These are phyloP conservation scores for Tyrophagus putrescentiae DNA, from an alignment of 1,140 invertebrate genomes.

Conservation along the genomic window DNA sequence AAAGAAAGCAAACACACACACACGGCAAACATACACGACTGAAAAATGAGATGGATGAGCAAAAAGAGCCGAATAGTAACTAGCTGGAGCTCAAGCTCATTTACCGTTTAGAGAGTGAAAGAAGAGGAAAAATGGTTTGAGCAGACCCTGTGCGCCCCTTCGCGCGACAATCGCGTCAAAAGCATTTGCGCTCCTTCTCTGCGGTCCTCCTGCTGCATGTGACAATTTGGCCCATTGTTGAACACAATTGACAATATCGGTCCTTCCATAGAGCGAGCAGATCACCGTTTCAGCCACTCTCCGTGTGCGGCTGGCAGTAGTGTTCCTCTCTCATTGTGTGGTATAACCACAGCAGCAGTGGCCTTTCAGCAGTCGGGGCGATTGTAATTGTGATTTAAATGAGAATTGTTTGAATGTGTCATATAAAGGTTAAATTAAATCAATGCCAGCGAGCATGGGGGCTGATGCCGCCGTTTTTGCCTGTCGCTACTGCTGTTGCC, in stretches of 20 bases:
- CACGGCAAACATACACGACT: too few relatives aligned
- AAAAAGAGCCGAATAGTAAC: too few relatives aligned
- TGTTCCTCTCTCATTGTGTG: neutral
- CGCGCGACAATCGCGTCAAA: neutral
- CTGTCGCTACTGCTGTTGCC: neutral
- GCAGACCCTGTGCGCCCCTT: neutral
- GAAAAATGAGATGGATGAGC: too few relatives aligned
- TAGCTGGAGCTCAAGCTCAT: too few relatives aligned
- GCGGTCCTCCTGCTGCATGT: conserved; percentile 15
- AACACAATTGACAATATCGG: too few relatives aligned
- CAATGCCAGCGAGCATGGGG: neutral
- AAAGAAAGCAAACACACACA: too few relatives aligned
- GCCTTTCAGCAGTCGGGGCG: neutral
- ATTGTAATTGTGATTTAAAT: conserved; percentile 18
- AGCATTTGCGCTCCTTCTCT: neutral
- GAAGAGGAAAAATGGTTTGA: neutral
- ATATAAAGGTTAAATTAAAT: conserved; percentile 14
- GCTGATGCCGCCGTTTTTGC: too few relatives aligned
- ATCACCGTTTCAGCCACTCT: too few relatives aligned
- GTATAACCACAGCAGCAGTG: neutral
- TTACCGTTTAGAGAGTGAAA: neutral
- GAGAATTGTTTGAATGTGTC: conserved; percentile 6
- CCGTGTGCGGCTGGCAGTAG: too few relatives aligned
- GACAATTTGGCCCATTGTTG: conserved; percentile 4
- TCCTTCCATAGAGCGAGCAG: too few relatives aligned